Base-by-base conservation (phyloP, 2,888 invertebrate genomes). In the Drosophila atripex region DNA sequence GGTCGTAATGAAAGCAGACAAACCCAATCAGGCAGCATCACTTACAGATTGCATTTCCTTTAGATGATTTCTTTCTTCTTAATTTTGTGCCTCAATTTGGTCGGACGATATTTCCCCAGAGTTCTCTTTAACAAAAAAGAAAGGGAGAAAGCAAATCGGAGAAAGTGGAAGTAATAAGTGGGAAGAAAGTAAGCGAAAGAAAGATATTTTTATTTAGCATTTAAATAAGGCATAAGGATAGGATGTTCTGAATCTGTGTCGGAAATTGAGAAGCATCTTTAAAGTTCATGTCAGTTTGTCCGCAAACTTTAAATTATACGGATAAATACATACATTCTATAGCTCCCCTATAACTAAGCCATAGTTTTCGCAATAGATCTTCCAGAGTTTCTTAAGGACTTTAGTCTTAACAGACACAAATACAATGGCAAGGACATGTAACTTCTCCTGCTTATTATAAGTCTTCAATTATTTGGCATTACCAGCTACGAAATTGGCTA, bases 11-110 rank as follows among this genome's bases (percentile, higher is more conserved):
- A 47, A 38, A 45, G 43, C 43, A 45, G 70, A 47, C 55, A 71
- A 70, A 70, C 59, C 71, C 60, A 75, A 65, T 64, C 59, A 63
- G 55, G 54, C 49, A 43, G 71, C 73, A 71, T 71, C 58, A 46
- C 46, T 61, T 71, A 63, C 71, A 64, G 56, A 57, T 57, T 65
- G 60, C 58, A 75, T 39, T 68, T 60, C 50, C 45, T 45, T 50
- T 39, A 46, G 45, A 64, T 53, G 54, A 66, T 53, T 64, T 64
- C 64, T 53, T 64, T 65, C 64, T 64, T 53, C 64, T 65, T 64
- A 64, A 56, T 66, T 66, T 57, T 11, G 25, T 8, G 45, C 5
- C 49, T 41, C 41, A n/a, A 49, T 32, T 60, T 30, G 9, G 2
- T 8, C 12, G 0, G 8, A 3, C 28, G 11, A 28, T 30, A 35